Evolutionary conservation across 2,797 vertebrate genomes (phyloP).

Genomic region (Cheirogaleus major): DNA sequence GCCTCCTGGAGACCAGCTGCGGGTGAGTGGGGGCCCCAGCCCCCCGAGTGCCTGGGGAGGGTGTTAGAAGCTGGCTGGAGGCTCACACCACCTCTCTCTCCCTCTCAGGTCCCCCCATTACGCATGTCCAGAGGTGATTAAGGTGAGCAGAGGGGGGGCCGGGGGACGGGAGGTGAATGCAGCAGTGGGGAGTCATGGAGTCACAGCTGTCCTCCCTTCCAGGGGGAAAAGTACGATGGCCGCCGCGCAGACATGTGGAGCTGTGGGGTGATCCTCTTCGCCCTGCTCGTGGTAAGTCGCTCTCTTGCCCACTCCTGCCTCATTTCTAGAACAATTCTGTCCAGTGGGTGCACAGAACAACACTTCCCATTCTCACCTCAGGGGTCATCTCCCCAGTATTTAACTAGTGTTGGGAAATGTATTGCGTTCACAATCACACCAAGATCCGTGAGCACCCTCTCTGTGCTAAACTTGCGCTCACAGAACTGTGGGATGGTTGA

Average conservation of each 20-base stretch:
- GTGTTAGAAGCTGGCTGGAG: not conserved
- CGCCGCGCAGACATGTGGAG: constrained; percentile 96
- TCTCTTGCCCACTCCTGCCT: not conserved
- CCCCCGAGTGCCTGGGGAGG: not conserved
- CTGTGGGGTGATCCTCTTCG: constrained; percentile 96
- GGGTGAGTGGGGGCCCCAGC: constrained; percentile 87
- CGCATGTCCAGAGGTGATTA: constrained; percentile 87
- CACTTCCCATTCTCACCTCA: not conserved
- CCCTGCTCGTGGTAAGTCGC: constrained; percentile 92
- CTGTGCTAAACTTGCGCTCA: not conserved
- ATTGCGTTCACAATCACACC: too few relatives aligned
- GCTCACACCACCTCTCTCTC: constrained; percentile 42
- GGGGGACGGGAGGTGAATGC: rapidly evolving
- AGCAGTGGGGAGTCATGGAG: rapidly evolving
- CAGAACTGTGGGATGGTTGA: not conserved
- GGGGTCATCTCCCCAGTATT: not conserved
- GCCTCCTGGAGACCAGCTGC: constrained; percentile 95
- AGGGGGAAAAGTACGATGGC: constrained; percentile 96
- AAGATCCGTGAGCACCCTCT: rapidly evolving
- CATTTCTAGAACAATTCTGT: rapidly evolving
- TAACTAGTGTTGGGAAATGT: not conserved
- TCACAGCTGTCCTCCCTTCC: not conserved
- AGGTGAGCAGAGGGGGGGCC: constrained; percentile 75
- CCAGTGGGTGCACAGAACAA: not conserved
- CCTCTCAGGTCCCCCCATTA: constrained; percentile 85